These are phyloP conservation scores for Podargus strigoides DNA, from an alignment of 2,797 vertebrate genomes.

Conservation along the genomic window DNA sequence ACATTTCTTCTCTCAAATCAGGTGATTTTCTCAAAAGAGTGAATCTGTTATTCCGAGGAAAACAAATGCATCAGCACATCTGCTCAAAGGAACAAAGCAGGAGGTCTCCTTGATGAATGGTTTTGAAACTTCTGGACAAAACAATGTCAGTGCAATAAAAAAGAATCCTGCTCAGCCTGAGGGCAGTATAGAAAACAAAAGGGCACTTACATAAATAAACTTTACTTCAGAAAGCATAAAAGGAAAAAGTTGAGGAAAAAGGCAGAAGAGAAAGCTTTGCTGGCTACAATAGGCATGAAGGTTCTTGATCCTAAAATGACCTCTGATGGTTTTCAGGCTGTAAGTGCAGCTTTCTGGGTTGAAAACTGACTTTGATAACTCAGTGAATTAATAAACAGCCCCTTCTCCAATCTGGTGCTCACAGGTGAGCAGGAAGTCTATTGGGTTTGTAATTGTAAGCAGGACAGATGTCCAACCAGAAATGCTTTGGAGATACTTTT, in stretches of 20 bases:
- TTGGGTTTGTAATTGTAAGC: background rate
- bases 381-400: background rate
- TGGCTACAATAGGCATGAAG: background rate
- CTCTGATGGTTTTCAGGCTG: background rate
- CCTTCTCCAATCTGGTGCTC: background rate
- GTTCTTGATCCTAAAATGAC: background rate
- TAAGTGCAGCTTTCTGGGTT: background rate
- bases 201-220: background rate
- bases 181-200: background rate
- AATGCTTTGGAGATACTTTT: slow-evolving; percentile 10
- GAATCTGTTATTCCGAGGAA: background rate
- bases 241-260: background rate
- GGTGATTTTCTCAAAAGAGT: background rate
- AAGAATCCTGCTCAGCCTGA: background rate
- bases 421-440: background rate
- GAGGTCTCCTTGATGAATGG: background rate
- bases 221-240: background rate
- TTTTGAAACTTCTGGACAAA: background rate
- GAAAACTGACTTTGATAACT: background rate
- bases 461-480: background rate
- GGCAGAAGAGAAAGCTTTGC: background rate
- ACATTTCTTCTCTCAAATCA: background rate
- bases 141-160: background rate
- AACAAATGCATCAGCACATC: background rate
- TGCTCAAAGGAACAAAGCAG: background rate